Percentiles rank a stretch among this genome's conserved stretches.
Evolutionary conservation across 2,888 invertebrate species (phyloP).

Genomic region (Lathronympha strigana): DNA sequence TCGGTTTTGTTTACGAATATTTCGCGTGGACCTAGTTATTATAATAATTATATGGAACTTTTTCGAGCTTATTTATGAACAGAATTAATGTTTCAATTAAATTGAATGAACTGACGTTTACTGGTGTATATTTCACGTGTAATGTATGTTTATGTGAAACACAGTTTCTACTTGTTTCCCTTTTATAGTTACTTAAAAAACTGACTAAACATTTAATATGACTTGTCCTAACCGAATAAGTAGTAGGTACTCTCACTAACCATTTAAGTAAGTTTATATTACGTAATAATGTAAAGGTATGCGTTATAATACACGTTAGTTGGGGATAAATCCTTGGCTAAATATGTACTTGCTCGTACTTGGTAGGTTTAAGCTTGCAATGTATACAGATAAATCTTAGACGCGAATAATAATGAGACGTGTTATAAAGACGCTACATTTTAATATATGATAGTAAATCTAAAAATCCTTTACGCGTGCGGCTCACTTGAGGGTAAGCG

Average conservation of each 20-base stretch:
- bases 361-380: conserved; percentile 16
- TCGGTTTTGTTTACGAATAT: not conserved
- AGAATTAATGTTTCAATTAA: not conserved
- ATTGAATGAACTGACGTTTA: not conserved
- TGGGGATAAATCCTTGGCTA: conserved; percentile 38
- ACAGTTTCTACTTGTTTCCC: not conserved
- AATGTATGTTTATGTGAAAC: not conserved
- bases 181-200: too few relatives aligned
- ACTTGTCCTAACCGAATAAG: too few relatives aligned
- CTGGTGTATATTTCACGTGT: not conserved
- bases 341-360: conserved; percentile 7
- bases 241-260: not conserved
- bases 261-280: not conserved
- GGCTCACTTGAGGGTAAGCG: too few relatives aligned
- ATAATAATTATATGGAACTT: not conserved
- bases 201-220: too few relatives aligned
- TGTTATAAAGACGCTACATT: not conserved
- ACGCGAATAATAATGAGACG: not conserved
- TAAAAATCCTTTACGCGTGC: too few relatives aligned
- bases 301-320: conserved; percentile 19
- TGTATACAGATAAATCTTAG: not conserved
- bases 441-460: too few relatives aligned
- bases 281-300: not conserved
- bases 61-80: not conserved
- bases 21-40: not conserved